Base-by-base conservation (phyloP, 2,888 invertebrate species). In the Anodontia alba region DNA sequence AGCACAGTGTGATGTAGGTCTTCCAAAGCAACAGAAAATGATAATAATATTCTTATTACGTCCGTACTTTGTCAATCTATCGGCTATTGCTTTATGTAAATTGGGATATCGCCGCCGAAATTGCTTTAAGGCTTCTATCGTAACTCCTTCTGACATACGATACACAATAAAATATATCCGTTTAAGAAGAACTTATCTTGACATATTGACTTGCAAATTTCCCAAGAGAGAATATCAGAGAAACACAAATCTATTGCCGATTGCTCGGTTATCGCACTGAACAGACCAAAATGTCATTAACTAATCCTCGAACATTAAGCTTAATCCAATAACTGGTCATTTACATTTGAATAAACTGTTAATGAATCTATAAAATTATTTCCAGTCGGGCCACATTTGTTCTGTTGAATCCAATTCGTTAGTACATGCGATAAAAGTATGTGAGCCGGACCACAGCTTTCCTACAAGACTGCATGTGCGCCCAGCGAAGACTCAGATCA, bases 321-420 rank as follows among this genome's bases (percentile, higher is more conserved):
- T 29, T 57, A 26, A 57, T 57, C 57, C 10, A 57, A 57, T 57
- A 57, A 17, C 1, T 1, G 7, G 29, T 3, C 20, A 57, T 57
- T 57, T 57, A 57, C 57, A 57, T 57, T 23, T 57, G 57, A 57
- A 57, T 57, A 57, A 29, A 29, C 57, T 57, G 23, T 20, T 29
- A 57, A 57, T 57, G 57, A 57, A 57, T 3, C 29, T 5, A 17
- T 7, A 57, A 26, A 57, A 57, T 57, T 57, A n/a, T n/a, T n/a
- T n/a, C n/a, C n/a, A n/a, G n/a, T n/a, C n/a, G n/a, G n/a, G n/a
- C n/a, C n/a, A n/a, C n/a, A n/a, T n/a, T n/a, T n/a, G n/a, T n/a
- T n/a, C n/a, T n/a, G n/a, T n/a, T n/a, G n/a, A n/a, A n/a, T n/a
- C n/a, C n/a, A n/a, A n/a, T n/a, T n/a, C n/a, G n/a, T n/a, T n/a